A percentile compares a stretch with the other conserved stretches of the same genome.
phyloP scores from a whole-genome alignment of 2,888 invertebrate genomes.

The Masnerella sp. region DNA sequence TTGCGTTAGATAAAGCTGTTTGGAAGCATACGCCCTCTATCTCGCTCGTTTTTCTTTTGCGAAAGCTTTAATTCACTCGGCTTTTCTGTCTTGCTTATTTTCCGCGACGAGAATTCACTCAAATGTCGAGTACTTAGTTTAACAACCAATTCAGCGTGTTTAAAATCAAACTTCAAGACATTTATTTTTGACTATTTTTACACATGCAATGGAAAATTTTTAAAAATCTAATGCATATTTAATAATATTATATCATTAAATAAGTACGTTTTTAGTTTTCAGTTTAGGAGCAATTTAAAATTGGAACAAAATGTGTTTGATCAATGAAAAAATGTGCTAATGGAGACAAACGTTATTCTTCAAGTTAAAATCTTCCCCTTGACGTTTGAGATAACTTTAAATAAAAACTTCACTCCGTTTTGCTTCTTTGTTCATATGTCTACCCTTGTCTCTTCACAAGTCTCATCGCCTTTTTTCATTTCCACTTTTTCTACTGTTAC shows the following conservation, averaged over 20 bases:
- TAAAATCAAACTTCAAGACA: no score
- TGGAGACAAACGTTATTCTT: neutral
- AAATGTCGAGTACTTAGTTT: conserved; percentile 41
- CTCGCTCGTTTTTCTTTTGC: conserved; percentile 40
- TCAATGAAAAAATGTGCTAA: neutral
- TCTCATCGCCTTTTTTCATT: conserved; percentile 1
- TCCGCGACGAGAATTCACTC: conserved; percentile 21
- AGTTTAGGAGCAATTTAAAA: no score
- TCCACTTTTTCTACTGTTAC: neutral
- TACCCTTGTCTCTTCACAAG: neutral
- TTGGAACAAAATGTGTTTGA: no score
- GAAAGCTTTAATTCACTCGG: conserved; percentile 41
- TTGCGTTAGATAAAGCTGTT: conserved; percentile 34
- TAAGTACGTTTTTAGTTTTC: no score
- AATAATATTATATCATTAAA: no score
- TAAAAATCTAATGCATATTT: neutral
- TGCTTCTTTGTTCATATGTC: conserved; percentile 5
- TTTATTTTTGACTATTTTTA: conserved; percentile 17
- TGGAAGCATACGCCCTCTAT: conserved; percentile 19
- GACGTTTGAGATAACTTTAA: conserved; percentile 11
- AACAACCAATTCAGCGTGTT: conserved; percentile 48
- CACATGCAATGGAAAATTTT: conserved; percentile 22
- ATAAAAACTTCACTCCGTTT: conserved; percentile 22
- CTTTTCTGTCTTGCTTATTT: conserved; percentile 34
- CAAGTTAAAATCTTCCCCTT: neutral